Conservation (phyloP, 2,113 vertebrate genomes). For the Furnarius figulus region DNA sequence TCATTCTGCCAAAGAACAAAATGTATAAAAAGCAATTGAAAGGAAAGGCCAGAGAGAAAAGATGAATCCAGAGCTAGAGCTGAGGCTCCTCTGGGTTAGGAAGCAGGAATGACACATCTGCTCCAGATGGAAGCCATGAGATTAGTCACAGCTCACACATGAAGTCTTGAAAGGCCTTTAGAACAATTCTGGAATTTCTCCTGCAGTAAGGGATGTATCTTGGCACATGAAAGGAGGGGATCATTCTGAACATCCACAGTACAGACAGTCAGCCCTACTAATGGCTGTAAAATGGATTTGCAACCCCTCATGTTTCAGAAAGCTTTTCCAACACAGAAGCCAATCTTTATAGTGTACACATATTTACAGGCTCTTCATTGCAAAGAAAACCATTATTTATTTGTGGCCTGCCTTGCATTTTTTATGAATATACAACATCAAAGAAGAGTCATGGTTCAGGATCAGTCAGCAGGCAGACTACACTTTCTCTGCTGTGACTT, state of each 20-base stretch:
- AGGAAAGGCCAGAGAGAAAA: neutral
- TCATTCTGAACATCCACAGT: neutral
- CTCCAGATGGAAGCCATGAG: neutral
- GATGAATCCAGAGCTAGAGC: neutral
- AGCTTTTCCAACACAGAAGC: neutral
- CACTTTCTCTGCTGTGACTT: neutral
- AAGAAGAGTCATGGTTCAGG: neutral
- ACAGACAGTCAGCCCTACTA: neutral
- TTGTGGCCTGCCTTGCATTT: neutral
- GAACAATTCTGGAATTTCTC: neutral
- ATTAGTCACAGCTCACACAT: neutral
- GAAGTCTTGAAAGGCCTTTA: neutral
- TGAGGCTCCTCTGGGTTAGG: neutral
- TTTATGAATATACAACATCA: neutral
- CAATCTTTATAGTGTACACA: neutral
- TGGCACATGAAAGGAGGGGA: neutral
- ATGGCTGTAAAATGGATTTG: neutral
- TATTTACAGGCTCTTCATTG: neutral
- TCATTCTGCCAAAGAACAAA: neutral
- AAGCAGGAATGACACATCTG: neutral
- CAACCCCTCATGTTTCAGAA: neutral
- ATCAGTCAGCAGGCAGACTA: neutral
- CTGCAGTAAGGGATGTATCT: neutral
- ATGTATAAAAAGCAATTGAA: neutral
- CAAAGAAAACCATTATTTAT: neutral